Conservation (phyloP, 30 jellyfish, hydroid and myxozoan species). For the Pelagia noctiluca region DNA sequence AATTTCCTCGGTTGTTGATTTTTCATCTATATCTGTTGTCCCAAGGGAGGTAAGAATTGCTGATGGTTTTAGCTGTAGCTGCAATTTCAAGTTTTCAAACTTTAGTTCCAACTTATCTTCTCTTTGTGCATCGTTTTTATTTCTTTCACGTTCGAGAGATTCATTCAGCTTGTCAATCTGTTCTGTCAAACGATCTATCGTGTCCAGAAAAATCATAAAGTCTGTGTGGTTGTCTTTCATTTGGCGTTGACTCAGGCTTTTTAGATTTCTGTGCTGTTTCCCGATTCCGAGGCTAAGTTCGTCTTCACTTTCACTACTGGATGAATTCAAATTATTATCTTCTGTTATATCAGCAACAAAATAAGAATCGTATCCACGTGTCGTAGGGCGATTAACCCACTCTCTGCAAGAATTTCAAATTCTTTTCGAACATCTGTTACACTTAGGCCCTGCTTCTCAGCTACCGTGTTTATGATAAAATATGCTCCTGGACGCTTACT, state of each 20-base stretch:
- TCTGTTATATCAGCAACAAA: not conserved
- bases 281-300: not conserved
- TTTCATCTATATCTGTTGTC: too few relatives aligned
- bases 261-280: not conserved
- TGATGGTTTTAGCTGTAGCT: too few relatives aligned
- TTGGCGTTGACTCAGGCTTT: not conserved
- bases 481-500: not conserved
- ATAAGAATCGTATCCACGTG: not conserved
- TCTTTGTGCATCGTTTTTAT: conserved; percentile 13
- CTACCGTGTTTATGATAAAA: not conserved
- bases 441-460: not conserved
- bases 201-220: conserved; percentile 10
- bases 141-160: conserved; percentile 16
- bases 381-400: not conserved
- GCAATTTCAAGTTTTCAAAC: too few relatives aligned
- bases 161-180: not conserved
- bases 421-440: not conserved
- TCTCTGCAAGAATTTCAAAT: not conserved
- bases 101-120: conserved; percentile 6
- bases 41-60: too few relatives aligned
- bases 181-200: not conserved
- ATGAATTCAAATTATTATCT: not conserved
- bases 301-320: not conserved
- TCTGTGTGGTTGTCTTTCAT: not conserved
- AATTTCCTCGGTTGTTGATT: too few relatives aligned